phyloP scores from a whole-genome alignment of 2,113 vertebrate genomes.

The Syngnathus floridae region DNA sequence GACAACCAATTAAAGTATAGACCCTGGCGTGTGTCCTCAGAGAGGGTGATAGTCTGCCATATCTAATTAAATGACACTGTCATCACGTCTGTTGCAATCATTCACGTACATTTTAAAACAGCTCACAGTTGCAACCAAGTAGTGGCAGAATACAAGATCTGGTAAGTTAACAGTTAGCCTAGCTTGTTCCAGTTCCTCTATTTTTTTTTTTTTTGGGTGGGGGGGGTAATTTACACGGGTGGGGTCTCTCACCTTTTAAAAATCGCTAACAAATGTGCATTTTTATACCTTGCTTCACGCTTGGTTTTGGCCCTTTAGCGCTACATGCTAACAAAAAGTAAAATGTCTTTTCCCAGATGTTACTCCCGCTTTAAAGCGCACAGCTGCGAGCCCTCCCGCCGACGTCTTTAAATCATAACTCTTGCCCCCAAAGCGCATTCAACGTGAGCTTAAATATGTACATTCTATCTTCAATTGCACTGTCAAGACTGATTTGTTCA shows the following conservation, averaged over 20 bases:
- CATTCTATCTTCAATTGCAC: conserved; percentile 18
- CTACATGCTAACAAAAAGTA: conserved; percentile 25
- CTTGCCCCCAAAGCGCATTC: conserved; percentile 22
- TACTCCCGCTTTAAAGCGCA: conserved; percentile 32
- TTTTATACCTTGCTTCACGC: background rate
- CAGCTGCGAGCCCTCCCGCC: conserved; percentile 11
- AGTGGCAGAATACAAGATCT: too few relatives aligned
- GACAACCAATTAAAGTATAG: conserved; percentile 49
- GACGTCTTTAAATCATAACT: conserved; percentile 24
- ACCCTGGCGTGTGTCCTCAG: conserved; percentile 24
- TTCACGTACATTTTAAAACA: conserved; percentile 21
- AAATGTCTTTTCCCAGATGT: conserved; percentile 41
- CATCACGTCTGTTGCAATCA: background rate
- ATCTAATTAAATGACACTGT: conserved; percentile 9
- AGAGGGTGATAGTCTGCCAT: conserved; percentile 28
- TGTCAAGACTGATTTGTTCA: conserved; percentile 26
- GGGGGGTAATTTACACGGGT: background rate
- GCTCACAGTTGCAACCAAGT: conserved; percentile 10
- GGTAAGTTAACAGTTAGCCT: too few relatives aligned
- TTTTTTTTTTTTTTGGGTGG: too few relatives aligned
- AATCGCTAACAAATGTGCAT: background rate
- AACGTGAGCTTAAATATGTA: conserved; percentile 25
- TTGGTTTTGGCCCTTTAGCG: conserved; percentile 17
- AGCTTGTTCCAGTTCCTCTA: too few relatives aligned
- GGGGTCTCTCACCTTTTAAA: background rate